Evolutionary conservation across 2,888 invertebrate genomes (phyloP), one percentile per base, ranked within the genome.

Genomic region (Plagodis dolabraria): DNA sequence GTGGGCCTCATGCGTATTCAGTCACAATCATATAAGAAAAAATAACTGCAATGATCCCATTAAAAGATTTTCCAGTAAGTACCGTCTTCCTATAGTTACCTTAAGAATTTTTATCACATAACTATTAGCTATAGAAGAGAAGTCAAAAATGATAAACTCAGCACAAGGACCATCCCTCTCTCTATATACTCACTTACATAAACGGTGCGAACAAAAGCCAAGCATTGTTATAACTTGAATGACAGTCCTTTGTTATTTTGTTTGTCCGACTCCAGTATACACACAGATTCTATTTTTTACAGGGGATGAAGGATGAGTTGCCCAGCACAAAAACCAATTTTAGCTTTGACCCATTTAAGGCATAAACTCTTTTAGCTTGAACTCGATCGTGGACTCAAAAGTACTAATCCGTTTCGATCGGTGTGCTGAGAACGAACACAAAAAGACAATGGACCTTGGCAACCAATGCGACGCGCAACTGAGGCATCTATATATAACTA

Each of bases 211-310:
- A 59, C 51, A 52, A 76, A 81, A 80, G 74, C 68, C 22, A 68
- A 68, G 62, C 67, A 72, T 77, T 78, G 73, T 59, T 66, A 69
- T n/a, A 7, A 22, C 22, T 36, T 8, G 5, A 9, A 43, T 66
- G 63, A 65, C 65, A 67, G 59, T 68, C 74, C 70, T 80, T 82
- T 81, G 81, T 81, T 80, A 72, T 51, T 55, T 68, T 60, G 43
- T 47, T 58, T 54, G 51, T 47, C 52, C 66, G 71, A 68, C 65
- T 72, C 70, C 69, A 73, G 70, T 63, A 73, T 79, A 78, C 77
- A 70, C 73, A 68, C 36, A 79, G 79, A 76, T 77, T 8, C 51
- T 38, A 38, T 38, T 60, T 60, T 55, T 45, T 45, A 56, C 22
- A 7, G 67, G 64, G 55, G 64, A 65, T 46, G 57, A 64, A 38